Base-by-base conservation (phyloP, 2,797 vertebrate genomes). In the Micropoecilia bifurca region DNA sequence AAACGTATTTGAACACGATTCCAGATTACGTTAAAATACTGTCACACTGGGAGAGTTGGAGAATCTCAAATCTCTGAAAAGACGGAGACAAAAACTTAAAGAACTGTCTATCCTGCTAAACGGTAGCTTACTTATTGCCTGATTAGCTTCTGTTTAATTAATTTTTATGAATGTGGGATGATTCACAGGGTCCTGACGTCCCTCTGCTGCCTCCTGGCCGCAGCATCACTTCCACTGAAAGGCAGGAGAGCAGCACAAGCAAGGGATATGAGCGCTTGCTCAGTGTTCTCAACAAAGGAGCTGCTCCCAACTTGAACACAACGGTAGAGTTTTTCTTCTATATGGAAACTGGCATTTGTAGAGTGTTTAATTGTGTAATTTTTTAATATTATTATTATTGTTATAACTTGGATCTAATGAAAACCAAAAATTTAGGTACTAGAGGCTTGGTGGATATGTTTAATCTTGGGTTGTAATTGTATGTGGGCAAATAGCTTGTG, bases 251-350 rank as follows among this genome's bases (percentile, higher is more conserved):
- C 28, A 0, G 13, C 1, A 22, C 43, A 20, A 74, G 83, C 61
- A 75, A 75, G 46, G 93, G 94, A 39, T 93, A 93, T n/a, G 81
- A 92, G 80, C 87, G 91, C 53, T 94, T 94, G 73, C 90, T 95
- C 74, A 86, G 73, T 8, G 36, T 94, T 6, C 94, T 95, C 59
- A 94, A 93, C 85, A 89, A 90, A 89, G 92, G 92, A 30, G 91
- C 92, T 25, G 92, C 93, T 84, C 79, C 91, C 57, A 36, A 7
- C 57, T 22, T 22, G 20, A 36, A 63, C 41, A 30, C 30, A 2
- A 14, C 0, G 57, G 74, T 76, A 10, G 18, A 41, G 63, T 22
- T 68, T 68, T 25, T 41, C 36, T 41, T 66, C 18, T 18, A 22
- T 39, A 22, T 36, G 33, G 7, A 20, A 66, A 66, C 61, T 61